Base-by-base conservation (phyloP, 1,140 invertebrate species). In the Stenopsyche tienmushanensis region DNA sequence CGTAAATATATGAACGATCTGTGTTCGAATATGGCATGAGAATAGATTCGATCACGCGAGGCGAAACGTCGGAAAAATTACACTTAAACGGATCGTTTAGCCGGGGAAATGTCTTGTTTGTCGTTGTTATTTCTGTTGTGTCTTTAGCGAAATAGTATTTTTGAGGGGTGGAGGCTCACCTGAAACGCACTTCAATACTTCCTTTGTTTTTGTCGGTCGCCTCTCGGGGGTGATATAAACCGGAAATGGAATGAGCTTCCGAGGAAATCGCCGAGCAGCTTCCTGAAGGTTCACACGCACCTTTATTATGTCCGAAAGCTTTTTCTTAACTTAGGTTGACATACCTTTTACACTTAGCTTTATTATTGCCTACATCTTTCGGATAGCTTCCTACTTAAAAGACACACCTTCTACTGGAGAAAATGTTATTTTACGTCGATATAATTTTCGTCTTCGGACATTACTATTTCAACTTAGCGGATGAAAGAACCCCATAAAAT, bases 161-260 rank as follows among this genome's bases (percentile, higher is more conserved):
- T 39, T 39, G 13, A 39, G 13, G 13, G 13, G 7, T 39, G 34
- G 34, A 39, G 13, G 13, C 7, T 17, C 17, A 17, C 8, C 17
- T 18, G 20, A 50, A 20, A 15, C 3, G 47, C 20, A n/a, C n/a
- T n/a, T n/a, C n/a, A n/a, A n/a, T n/a, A n/a, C 17, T 8, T 42
- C 10, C 18, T 23, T 23, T 15, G 21, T 15, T 23, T 44, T 18
- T 13, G 17, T 7, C 23, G 54, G 34, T 20, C 9, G 15, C n/a
- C 34, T 57, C 54, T 57, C 54, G 13, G 8, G 54, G 41, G 41
- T 42, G 54, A 57, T 39, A 21, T 57, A 57, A 57, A 42, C 23
- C 20, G 54, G 54, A 44, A 44, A 57, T 23, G 18, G 54, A 57
- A n/a, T 17, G n/a, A 18, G 23, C 8, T n/a, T 18, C 34, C 54